These are phyloP conservation scores for Lepidurus apus DNA, from an alignment of 1,140 invertebrate genomes.

Conservation along the genomic window DNA sequence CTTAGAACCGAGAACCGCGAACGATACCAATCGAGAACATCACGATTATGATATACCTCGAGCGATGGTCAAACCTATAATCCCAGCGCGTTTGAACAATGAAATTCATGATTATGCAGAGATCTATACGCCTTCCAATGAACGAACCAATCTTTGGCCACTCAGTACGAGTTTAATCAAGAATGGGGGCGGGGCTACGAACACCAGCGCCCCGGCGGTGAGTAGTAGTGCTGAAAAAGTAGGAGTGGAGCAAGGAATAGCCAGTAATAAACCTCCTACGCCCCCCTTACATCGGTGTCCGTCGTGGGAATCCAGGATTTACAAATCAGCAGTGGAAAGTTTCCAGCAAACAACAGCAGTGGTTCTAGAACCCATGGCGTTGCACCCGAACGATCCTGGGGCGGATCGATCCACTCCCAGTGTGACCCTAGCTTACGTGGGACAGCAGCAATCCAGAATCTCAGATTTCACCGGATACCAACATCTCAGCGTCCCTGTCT, in stretches of 20 bases:
- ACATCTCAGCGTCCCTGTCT: slow-evolving; percentile 71
- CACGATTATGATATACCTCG: slow-evolving; percentile 37
- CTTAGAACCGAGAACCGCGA: slow-evolving; percentile 35
- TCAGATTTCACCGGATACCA: slow-evolving; percentile 39
- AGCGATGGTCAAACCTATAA: slow-evolving; percentile 34
- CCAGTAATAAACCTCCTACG: slow-evolving; percentile 65
- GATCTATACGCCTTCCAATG: slow-evolving; percentile 85
- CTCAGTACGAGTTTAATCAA: background rate
- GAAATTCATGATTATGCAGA: slow-evolving; percentile 84
- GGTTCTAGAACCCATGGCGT: slow-evolving; percentile 31
- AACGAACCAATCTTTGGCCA: slow-evolving; percentile 52
- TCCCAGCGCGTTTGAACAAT: slow-evolving; percentile 43
- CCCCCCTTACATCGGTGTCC: slow-evolving; percentile 77
- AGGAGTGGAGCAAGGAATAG: slow-evolving; percentile 41
- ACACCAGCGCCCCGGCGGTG: slow-evolving; percentile 27
- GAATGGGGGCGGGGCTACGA: slow-evolving; percentile 26
- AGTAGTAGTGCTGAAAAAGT: slow-evolving; percentile 46
- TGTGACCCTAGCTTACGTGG: background rate
- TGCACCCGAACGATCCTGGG: slow-evolving; percentile 42
- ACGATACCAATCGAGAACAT: slow-evolving; percentile 36
- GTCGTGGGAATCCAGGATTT: slow-evolving; percentile 91
- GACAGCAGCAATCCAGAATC: slow-evolving; percentile 22
- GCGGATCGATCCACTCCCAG: slow-evolving; percentile 38
- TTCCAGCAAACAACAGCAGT: slow-evolving; percentile 47
- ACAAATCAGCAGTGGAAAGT: slow-evolving; percentile 81